Percentiles rank a stretch among this genome's conserved stretches.
These are phyloP conservation scores for Antedon mediterranea DNA, from an alignment of 53 echinoderm and acorn worm genomes.

Conservation along the genomic window DNA sequence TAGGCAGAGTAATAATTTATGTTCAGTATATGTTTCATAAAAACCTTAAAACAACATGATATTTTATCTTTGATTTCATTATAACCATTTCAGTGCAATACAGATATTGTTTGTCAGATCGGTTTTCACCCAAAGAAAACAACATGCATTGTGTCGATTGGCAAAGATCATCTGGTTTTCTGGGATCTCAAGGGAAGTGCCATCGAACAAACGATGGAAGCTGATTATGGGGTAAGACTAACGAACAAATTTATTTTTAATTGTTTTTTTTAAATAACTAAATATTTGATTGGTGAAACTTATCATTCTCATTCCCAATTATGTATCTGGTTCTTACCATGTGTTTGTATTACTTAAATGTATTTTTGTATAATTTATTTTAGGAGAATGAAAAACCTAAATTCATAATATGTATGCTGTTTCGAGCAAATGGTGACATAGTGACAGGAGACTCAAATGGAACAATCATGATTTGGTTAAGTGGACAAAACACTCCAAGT, in stretches of 20 bases:
- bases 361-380: not conserved
- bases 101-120: conserved; percentile 71
- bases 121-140: conserved; percentile 68
- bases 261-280: no score
- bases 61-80: not conserved
- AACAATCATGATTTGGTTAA: conserved; percentile 73
- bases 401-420: conserved; percentile 72
- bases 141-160: conserved; percentile 51
- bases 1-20: no score
- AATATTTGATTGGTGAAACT: no score
- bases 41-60: no score
- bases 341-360: not conserved
- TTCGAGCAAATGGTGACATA: conserved; percentile 68
- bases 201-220: conserved; percentile 47
- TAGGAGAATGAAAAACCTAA: conserved; percentile 82
- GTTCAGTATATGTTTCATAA: no score
- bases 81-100: conserved; percentile 35
- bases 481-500: conserved; percentile 74
- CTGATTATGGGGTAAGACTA: conserved; percentile 63
- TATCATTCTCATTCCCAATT: no score
- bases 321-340: no score
- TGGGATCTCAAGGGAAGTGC: conserved; percentile 46
- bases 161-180: conserved; percentile 77
- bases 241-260: not conserved
- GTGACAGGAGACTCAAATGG: conserved; percentile 93